These are phyloP conservation scores for Callimorpha dominula DNA, from an alignment of 2,888 invertebrate species.

Conservation along the genomic window DNA sequence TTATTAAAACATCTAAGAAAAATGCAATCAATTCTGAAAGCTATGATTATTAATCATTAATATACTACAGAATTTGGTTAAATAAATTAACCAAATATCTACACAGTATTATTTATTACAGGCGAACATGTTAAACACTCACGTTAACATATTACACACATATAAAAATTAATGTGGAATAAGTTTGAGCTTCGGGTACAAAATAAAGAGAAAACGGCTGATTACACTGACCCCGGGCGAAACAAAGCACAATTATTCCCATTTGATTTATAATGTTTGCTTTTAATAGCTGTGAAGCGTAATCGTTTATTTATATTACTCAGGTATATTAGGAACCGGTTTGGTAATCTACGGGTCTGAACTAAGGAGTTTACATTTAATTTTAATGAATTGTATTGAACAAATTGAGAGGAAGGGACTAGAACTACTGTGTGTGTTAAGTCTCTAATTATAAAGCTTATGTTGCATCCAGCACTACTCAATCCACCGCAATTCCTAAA, in stretches of 20 bases:
- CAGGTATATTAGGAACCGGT: constrained; percentile 54
- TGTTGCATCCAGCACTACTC: background rate
- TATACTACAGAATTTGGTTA: constrained; percentile 47
- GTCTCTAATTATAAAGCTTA: background rate
- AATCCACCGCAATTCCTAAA: background rate
- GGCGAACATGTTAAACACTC: constrained; percentile 21
- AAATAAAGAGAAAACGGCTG: constrained; percentile 72
- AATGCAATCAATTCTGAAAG: constrained; percentile 44
- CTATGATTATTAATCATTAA: constrained; percentile 51
- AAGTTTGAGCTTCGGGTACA: constrained; percentile 58
- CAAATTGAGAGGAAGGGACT: constrained; percentile 28
- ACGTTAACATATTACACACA: constrained; percentile 17
- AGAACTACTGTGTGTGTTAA: constrained; percentile 24
- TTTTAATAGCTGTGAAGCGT: constrained; percentile 72
- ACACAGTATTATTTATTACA: constrained; percentile 46
- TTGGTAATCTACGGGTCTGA: constrained; percentile 34
- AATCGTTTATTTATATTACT: constrained; percentile 71
- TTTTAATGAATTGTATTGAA: constrained; percentile 40
- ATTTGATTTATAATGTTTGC: constrained; percentile 80
- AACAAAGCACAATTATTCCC: constrained; percentile 80
- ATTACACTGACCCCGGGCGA: constrained; percentile 82
- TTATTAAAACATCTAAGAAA: constrained; percentile 49
- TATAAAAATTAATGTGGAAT: constrained; percentile 61
- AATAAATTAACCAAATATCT: constrained; percentile 49
- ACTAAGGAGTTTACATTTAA: constrained; percentile 37